phyloP scores from a whole-genome alignment of 1,140 invertebrate species.

The Pachypeltis micranthus region DNA sequence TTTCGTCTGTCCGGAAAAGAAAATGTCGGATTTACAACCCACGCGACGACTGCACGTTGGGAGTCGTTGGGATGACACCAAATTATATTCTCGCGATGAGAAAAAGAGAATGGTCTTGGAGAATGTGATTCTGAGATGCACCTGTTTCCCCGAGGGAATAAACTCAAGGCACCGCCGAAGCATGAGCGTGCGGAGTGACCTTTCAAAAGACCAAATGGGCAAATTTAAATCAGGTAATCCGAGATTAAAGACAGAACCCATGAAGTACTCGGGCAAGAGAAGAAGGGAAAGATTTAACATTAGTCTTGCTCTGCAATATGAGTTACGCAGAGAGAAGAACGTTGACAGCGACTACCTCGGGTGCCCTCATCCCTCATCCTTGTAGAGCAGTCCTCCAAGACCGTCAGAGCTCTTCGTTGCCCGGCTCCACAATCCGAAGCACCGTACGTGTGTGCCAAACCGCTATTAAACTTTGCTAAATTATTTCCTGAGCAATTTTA shows the following conservation, averaged over 20 bases:
- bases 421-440: too few relatives aligned
- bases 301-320: background rate
- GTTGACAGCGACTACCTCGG: background rate
- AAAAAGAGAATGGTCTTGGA: background rate
- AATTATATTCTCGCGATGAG: background rate
- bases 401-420: too few relatives aligned
- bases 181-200: background rate
- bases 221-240: slow-evolving; percentile 7
- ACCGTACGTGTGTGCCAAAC: too few relatives aligned
- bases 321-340: background rate
- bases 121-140: background rate
- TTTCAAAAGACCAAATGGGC: background rate
- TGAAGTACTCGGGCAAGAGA: background rate
- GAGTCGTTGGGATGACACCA: too few relatives aligned
- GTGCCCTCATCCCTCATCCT: too few relatives aligned
- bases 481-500: too few relatives aligned
- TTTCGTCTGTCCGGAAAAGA: too few relatives aligned
- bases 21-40: too few relatives aligned
- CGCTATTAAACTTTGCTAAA: too few relatives aligned
- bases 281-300: background rate
- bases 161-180: background rate
- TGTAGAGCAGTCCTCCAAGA: too few relatives aligned
- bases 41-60: too few relatives aligned
- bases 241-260: background rate
- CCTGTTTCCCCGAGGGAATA: background rate